Conservation (phyloP, 2,888 invertebrate genomes). For the Acronicta psi region DNA sequence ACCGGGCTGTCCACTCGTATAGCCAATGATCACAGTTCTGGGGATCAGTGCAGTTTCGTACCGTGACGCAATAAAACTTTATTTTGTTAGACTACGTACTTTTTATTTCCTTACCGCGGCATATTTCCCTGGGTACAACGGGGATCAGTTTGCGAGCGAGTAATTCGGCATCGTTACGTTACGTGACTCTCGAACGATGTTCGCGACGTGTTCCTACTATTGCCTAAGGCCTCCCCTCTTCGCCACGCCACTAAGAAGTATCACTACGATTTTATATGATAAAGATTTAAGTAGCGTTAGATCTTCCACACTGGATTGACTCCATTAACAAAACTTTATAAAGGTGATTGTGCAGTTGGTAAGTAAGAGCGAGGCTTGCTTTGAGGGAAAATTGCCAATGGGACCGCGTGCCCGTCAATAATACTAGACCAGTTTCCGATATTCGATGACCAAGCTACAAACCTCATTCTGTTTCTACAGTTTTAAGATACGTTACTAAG, state of each 20-base stretch:
- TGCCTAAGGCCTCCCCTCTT: conserved; percentile 77
- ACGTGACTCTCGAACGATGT: conserved; percentile 84
- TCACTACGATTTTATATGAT: conserved; percentile 80
- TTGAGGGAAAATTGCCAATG: too few relatives aligned
- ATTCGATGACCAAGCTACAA: too few relatives aligned
- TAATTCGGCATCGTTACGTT: conserved; percentile 79
- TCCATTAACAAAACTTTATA: too few relatives aligned
- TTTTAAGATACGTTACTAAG: too few relatives aligned
- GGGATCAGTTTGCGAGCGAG: conserved; percentile 80
- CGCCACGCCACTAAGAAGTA: conserved; percentile 77
- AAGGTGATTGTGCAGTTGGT: too few relatives aligned
- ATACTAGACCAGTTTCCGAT: too few relatives aligned
- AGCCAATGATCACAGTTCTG: conserved; percentile 42
- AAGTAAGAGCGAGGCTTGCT: too few relatives aligned
- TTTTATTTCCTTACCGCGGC: conserved; percentile 66
- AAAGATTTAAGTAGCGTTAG: conserved; percentile 54
- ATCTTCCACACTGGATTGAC: conserved; percentile 22
- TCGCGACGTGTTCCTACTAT: conserved; percentile 82
- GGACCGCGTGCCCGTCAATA: too few relatives aligned
- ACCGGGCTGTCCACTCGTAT: conserved; percentile 34
- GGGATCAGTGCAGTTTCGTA: conserved; percentile 42
- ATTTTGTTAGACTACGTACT: conserved; percentile 63
- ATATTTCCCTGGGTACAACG: conserved; percentile 81
- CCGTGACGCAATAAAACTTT: conserved; percentile 69
- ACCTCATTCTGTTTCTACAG: too few relatives aligned